phyloP scores from a whole-genome alignment of 2,888 invertebrate genomes.

The Volucella inflata region DNA sequence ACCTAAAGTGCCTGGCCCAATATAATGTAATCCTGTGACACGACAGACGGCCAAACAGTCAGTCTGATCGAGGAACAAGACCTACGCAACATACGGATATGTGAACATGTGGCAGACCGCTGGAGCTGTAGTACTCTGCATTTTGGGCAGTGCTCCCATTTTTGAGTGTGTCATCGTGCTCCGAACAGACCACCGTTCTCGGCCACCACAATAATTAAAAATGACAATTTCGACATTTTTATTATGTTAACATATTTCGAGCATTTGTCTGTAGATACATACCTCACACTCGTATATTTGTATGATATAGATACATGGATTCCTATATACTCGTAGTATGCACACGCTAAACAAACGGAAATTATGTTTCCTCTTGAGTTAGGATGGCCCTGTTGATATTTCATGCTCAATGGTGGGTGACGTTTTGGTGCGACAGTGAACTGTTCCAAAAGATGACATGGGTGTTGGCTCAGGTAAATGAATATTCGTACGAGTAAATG shows the following conservation, averaged over 20 bases:
- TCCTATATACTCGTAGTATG: too few species aligned
- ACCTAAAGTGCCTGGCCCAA: conserved; percentile 40
- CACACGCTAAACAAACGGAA: conserved; percentile 31
- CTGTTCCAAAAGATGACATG: conserved; percentile 8
- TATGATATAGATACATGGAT: too few species aligned
- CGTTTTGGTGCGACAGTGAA: conserved; percentile 29
- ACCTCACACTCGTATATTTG: too few species aligned
- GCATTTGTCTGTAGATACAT: too few species aligned
- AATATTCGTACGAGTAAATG: conserved; percentile 37
- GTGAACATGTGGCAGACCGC: conserved; percentile 19
- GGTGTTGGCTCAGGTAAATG: conserved; percentile 47
- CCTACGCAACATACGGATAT: conserved; percentile 62
- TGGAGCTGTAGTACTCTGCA: conserved; percentile 36
- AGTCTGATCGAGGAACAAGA: conserved; percentile 9
- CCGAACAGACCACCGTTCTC: conserved; percentile 26
- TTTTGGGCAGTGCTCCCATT: conserved; percentile 66
- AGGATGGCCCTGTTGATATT: neutral
- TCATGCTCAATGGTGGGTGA: conserved; percentile 28
- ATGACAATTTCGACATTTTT: conserved; percentile 71
- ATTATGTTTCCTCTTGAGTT: conserved; percentile 53
- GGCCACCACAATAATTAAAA: conserved; percentile 57
- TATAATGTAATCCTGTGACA: conserved; percentile 54
- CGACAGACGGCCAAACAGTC: neutral
- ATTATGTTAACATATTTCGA: conserved; percentile 62
- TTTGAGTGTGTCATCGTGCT: conserved; percentile 40